These are phyloP conservation scores for Pissodes strobi DNA, from an alignment of 1,140 invertebrate genomes.

Conservation along the genomic window DNA sequence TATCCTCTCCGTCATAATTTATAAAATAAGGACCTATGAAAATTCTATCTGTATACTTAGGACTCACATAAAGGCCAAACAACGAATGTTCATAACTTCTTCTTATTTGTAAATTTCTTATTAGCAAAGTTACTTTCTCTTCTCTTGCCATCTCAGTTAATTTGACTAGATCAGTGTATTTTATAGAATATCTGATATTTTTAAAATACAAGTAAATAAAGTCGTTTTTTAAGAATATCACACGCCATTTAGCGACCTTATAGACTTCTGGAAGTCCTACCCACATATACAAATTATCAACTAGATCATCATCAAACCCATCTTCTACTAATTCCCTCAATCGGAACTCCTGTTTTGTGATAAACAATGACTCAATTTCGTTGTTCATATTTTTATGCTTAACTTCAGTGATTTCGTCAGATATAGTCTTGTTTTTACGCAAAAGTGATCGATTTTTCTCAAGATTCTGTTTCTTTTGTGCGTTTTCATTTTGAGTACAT, in stretches of 20 bases:
- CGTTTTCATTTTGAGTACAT: conserved; percentile 34
- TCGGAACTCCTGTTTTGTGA: conserved; percentile 25
- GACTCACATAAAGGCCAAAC: conserved; percentile 46
- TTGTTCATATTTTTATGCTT: conserved; percentile 39
- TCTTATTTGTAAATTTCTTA: conserved; percentile 31
- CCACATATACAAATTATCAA: conserved; percentile 35
- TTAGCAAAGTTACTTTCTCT: conserved; percentile 32
- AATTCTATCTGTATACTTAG: conserved; percentile 37
- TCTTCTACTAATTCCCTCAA: conserved; percentile 26
- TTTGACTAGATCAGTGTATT: conserved; percentile 43
- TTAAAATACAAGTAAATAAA: conserved; percentile 42
- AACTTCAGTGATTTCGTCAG: conserved; percentile 5
- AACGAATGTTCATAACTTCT: conserved; percentile 22
- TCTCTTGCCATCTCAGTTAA: conserved; percentile 38
- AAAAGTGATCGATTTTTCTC: too few relatives aligned
- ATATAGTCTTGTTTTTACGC: too few relatives aligned
- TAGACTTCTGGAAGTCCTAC: conserved; percentile 34
- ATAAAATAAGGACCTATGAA: conserved; percentile 47
- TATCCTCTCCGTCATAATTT: conserved; percentile 26
- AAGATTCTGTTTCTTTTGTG: background rate
- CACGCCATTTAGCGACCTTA: conserved; percentile 40
- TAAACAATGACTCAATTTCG: conserved; percentile 22
- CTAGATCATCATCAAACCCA: conserved; percentile 2
- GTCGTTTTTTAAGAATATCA: conserved; percentile 45
- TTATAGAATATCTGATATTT: conserved; percentile 41